Percentiles rank a stretch among this genome's conserved stretches.
phyloP scores from a whole-genome alignment of 1,140 invertebrate species.

The Tribolium castaneum region DNA sequence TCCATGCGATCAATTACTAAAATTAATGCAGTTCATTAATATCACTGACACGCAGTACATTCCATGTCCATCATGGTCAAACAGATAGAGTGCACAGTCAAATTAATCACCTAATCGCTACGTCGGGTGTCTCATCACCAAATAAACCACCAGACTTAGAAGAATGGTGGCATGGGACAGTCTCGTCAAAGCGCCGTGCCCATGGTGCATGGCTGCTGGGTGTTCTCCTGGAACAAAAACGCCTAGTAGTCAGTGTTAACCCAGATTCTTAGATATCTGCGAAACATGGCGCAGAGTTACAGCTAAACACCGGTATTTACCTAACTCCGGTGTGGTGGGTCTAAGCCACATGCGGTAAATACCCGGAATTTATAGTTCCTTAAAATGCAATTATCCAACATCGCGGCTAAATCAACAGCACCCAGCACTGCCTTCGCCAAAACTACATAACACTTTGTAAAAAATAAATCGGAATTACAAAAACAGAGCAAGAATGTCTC shows the following conservation, averaged over 20 bases:
- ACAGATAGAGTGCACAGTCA: not conserved
- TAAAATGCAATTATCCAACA: slow-evolving; percentile 54
- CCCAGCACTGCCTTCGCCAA: not conserved
- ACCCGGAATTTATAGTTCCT: slow-evolving; percentile 55
- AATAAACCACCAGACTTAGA: slow-evolving; percentile 50
- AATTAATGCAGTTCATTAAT: slow-evolving; percentile 46
- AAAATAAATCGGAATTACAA: too few species aligned
- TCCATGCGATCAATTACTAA: slow-evolving; percentile 44
- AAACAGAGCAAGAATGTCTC: too few species aligned
- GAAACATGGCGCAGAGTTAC: not conserved
- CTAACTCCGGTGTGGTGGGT: slow-evolving; percentile 38
- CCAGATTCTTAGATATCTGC: not conserved
- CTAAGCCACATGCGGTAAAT: slow-evolving; percentile 47
- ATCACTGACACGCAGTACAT: slow-evolving; percentile 39
- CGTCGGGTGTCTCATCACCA: slow-evolving; percentile 51
- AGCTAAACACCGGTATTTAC: slow-evolving; percentile 1
- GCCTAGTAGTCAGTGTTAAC: slow-evolving; percentile 36
- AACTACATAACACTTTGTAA: too few species aligned
- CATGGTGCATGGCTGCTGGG: slow-evolving; percentile 86
- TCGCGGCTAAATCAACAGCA: not conserved
- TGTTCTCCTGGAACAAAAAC: slow-evolving; percentile 76
- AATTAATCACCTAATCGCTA: slow-evolving; percentile 46
- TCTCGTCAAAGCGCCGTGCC: slow-evolving; percentile 62
- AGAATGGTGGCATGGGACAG: slow-evolving; percentile 58
- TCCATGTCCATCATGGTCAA: slow-evolving; percentile 19